Base-by-base conservation (phyloP, 2,113 vertebrate species). In the Sebastes schlegelii region DNA sequence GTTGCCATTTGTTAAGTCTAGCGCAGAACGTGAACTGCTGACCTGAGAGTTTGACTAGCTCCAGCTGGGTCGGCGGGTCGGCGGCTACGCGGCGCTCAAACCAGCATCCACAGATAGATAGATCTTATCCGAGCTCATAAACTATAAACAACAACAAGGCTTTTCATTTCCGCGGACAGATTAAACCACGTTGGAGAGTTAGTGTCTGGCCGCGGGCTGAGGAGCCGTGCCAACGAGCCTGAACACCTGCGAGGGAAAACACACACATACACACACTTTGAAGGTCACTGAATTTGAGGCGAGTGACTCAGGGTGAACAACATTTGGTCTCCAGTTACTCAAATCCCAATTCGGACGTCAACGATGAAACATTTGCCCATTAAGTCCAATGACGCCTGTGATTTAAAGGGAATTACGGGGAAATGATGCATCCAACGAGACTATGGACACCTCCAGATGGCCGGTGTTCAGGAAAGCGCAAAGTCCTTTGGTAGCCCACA, bases 371-470 rank as follows among this genome's bases (percentile, higher is more conserved):
- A 94, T 94, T 94, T 93, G 90, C 85, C 92, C 93, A 95, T 95
- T 95, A 96, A 95, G 86, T 84, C 92, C 95, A 95, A 95, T 92
- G 94, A 93, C 65, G 95, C 95, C 88, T 94, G 94, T 94, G 93
- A 95, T 95, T 94, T 93, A 93, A 93, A 93, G 81, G 91, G 91
- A 95, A 94, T 94, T 93, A 93, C 79, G 83, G 91, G 82, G 93
- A 95, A 96, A 94, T 93, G 94, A 93, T 93, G 95, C 93, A 86
- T 93, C 90, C 90, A 94, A 86, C 73, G 82, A 82, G 82, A 88
- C 86, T 77, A 79, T 81, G 88, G 91, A 83, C 82, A 85, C 87
- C 80, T 94, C 93, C 95, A 95, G 94, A 95, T 95, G 95, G 92
- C 89, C 76, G 5, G 77, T 74, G 92, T 90, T 92, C 88, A 91